Base-by-base conservation (phyloP, 1,140 invertebrate species). In the Gonioctena quinquepunctata region DNA sequence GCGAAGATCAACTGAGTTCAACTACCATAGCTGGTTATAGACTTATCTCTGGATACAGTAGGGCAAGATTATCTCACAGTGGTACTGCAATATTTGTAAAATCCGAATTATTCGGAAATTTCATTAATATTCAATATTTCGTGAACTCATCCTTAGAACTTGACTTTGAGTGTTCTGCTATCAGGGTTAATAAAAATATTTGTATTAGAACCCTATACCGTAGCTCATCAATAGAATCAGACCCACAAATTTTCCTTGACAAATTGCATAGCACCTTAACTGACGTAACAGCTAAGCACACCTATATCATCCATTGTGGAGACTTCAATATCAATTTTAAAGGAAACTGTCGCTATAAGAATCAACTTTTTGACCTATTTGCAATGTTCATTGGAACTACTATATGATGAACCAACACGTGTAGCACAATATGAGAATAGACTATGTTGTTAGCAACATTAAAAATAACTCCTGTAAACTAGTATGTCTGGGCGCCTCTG, bases 31-130 rank as follows among this genome's bases (percentile, higher is more conserved):
- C 56, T 22, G 56, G 56, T 23, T 59, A 59, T 11, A 19, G 16
- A 23, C 25, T 59, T 22, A 59, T 59, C 56, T 59, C 56, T 59
- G 11, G 21, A 7, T 59, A 59, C 50, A 13, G 50, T 59, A 59
- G 56, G 56, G 11, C 25, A 16, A 22, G 23, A 22, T 22, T 59
- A 13, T 7, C n/a, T 11, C 56, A 59, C 23, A 22, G 19, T 6
- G 56, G n/a, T 22, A 59, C 56, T 22, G 56, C 56, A 59, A 59
- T 59, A 59, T 59, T 59, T 59, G 56, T 23, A 7, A 59, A 59
- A 27, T 59, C 56, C 21, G 56, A 59, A 59, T 11, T 25, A 6
- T 7, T 8, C 21, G 16, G 16, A 16, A 27, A 22, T 23, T 59
- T 18, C 22, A 16, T 8, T 16, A 27, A 59, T 22, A 59, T 59